Base-by-base conservation (phyloP, 2,888 invertebrate species). In the Scaptomyza parva region DNA sequence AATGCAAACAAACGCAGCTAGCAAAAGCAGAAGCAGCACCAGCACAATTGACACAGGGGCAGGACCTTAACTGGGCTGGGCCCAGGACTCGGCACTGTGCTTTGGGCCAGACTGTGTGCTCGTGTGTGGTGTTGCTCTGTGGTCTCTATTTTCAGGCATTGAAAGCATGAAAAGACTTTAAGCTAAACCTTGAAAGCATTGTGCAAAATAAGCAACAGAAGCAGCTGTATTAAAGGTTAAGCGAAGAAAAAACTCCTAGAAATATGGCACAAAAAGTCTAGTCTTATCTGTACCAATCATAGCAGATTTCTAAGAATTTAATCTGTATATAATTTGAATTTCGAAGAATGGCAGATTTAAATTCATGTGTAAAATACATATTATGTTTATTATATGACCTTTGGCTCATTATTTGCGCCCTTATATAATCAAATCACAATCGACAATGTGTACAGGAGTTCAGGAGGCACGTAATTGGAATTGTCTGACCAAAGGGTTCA, bases 1-100 rank as follows among this genome's bases (percentile, higher is more conserved):
- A 65, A 71, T 69, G 87, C 77, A 89, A 86, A 88, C 80, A 89
- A 68, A 82, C 80, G 57, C 85, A 78, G 77, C 37, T 6, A 37
- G 9, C 30, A 30, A 11, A 30, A 9, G 33, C 33, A 35, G 33
- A n/a, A 33, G 2, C 33, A 33, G 33, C 35, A 35, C n/a, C 77
- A 71, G 79, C 77, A 84, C 75, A 74, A 37, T 59, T 60, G 67
- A 50, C 68, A 48, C n/a, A 14, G 58, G 57, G 39, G 47, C 14
- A 48, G 48, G 35, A 48, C 33, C 8, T 22, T 17, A 3, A 17
- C 17, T 37, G 30, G 20, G 17, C 37, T 9, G 33, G 14, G 35
- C 37, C 18, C 18, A 33, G 54, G 20, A 22, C 50, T 53, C 28
- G 12, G 12, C 50, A 47, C 58, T 48, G 59, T 37, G 28, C 35